Evolutionary conservation across 2,797 vertebrate genomes (phyloP).

Genomic region (Heterohyrax brucei): DNA sequence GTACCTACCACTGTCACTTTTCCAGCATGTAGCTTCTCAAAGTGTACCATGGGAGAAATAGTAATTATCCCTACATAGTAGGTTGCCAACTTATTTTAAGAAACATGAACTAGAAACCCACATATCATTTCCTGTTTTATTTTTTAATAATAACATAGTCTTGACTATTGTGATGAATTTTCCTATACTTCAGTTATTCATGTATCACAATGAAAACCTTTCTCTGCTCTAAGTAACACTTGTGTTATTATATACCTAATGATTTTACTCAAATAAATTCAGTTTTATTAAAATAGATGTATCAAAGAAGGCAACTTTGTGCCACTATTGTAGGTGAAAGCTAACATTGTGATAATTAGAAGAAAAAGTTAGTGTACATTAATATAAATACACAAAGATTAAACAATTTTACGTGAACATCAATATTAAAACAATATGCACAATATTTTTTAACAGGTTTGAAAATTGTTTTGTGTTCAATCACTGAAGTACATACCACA

Average conservation of each 20-base stretch:
- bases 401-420: background rate
- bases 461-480: background rate
- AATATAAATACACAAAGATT: slow-evolving; percentile 8
- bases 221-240: background rate
- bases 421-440: background rate
- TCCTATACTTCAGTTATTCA: background rate
- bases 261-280: background rate
- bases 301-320: slow-evolving; percentile 20
- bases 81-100: background rate
- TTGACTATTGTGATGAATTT: background rate
- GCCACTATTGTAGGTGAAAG: background rate
- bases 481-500: too few species aligned
- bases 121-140: background rate
- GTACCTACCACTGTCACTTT: background rate
- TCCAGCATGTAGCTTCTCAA: background rate
- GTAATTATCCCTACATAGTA: background rate
- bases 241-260: background rate
- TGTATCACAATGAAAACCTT: background rate
- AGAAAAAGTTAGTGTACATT: background rate
- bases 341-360: background rate
- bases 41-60: background rate
- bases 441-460: background rate
- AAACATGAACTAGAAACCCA: background rate
- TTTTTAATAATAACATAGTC: background rate
- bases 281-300: slow-evolving; percentile 39